These are phyloP conservation scores for Sander lucioperca DNA, from an alignment of 2,113 vertebrate species.

Conservation along the genomic window DNA sequence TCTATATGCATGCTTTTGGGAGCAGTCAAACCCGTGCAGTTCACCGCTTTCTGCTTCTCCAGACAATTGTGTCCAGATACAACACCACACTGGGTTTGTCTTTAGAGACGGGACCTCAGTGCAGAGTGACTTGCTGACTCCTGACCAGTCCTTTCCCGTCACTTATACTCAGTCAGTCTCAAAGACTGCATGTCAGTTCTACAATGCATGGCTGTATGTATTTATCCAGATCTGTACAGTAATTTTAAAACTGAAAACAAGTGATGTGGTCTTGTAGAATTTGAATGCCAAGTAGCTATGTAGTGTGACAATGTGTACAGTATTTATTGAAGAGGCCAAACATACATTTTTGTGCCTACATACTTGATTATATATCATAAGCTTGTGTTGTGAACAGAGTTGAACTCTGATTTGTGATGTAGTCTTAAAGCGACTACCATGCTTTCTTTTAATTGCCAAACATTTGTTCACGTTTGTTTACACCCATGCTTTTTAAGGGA, in stretches of 20 bases:
- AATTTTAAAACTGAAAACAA: slow-evolving; percentile 20
- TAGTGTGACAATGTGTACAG: slow-evolving; percentile 66
- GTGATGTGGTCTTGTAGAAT: slow-evolving; percentile 49
- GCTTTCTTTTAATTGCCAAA: slow-evolving; percentile 54
- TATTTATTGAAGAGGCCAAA: slow-evolving; percentile 73
- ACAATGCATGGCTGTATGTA: slow-evolving; percentile 62
- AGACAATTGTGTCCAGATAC: neutral
- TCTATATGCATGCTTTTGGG: slow-evolving; percentile 61
- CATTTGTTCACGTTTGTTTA: slow-evolving; percentile 54
- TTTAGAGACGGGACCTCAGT: slow-evolving; percentile 16
- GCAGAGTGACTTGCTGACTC: slow-evolving; percentile 35
- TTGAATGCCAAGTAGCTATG: slow-evolving; percentile 50
- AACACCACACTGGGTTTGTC: neutral
- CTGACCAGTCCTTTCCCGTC: slow-evolving; percentile 17
- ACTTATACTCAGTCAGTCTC: slow-evolving; percentile 12
- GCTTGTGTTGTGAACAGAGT: slow-evolving; percentile 55
- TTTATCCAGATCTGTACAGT: slow-evolving; percentile 50
- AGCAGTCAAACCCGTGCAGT: slow-evolving; percentile 38
- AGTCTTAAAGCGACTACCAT: slow-evolving; percentile 20
- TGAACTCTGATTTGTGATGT: slow-evolving; percentile 53
- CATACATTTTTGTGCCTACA: slow-evolving; percentile 45
- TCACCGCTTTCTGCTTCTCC: slow-evolving; percentile 39
- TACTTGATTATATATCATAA: slow-evolving; percentile 41
- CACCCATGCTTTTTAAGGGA: slow-evolving; percentile 47
- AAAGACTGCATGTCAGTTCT: slow-evolving; percentile 30